phyloP scores from a whole-genome alignment of 2,797 vertebrate genomes.

The Buceros bicornis region DNA sequence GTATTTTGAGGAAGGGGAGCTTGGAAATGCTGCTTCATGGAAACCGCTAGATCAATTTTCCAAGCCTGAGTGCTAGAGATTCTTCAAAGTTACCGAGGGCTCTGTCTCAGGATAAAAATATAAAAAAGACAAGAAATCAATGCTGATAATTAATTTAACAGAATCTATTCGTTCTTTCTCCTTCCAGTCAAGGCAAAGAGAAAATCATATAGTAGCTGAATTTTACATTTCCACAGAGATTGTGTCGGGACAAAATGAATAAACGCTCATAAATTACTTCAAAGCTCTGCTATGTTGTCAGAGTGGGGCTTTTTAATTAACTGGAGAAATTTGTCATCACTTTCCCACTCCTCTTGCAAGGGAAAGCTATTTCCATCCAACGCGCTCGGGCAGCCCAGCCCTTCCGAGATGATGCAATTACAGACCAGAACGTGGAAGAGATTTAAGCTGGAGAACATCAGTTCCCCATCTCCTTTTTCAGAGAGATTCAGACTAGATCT shows the following conservation, averaged over 20 bases:
- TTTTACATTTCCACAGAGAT: conserved; percentile 52
- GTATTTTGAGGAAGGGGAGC: conserved; percentile 14
- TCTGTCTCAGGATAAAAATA: conserved; percentile 52
- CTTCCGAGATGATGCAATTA: neutral
- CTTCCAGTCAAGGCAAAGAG: neutral
- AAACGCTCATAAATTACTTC: conserved; percentile 63
- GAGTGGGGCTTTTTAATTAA: conserved; percentile 66
- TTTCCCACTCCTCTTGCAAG: neutral
- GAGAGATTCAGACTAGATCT: neutral
- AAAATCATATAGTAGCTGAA: conserved; percentile 25
- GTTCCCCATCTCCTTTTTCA: neutral
- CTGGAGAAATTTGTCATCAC: conserved; percentile 59
- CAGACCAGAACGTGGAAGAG: neutral
- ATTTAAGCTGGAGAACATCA: neutral
- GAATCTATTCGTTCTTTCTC: conserved; percentile 6
- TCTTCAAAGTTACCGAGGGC: conserved; percentile 25
- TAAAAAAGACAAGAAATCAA: conserved; percentile 63
- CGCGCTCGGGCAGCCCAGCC: neutral
- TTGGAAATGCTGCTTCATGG: neutral
- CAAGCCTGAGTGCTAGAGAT: neutral
- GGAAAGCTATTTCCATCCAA: neutral
- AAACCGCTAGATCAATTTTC: conserved; percentile 53
- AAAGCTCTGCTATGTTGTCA: conserved; percentile 2
- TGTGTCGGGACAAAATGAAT: conserved; percentile 53
- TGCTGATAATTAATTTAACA: conserved; percentile 61